phyloP scores from a whole-genome alignment of 2,888 invertebrate genomes.

The Schizaphis graminum region DNA sequence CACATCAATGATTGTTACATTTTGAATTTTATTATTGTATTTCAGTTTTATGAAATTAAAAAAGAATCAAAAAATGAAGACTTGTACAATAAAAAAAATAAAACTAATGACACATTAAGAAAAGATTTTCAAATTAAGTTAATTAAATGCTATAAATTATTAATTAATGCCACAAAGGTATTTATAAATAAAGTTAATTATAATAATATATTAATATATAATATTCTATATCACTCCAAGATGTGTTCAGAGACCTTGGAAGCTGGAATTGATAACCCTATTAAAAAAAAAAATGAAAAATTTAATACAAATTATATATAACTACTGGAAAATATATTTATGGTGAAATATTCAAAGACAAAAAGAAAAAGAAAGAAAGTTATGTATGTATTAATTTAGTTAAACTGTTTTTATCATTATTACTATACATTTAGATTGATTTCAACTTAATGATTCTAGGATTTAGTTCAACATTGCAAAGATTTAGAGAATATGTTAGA shows the following conservation, averaged over 20 bases:
- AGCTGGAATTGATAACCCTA: conserved; percentile 50
- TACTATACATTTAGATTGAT: not conserved
- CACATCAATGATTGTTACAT: not conserved
- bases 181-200: not conserved
- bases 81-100: not conserved
- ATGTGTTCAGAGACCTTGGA: conserved; percentile 43
- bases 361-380: conserved; percentile 45
- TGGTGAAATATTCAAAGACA: conserved; percentile 51
- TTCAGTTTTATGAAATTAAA: conserved; percentile 42
- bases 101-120: conserved; percentile 16
- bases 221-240: not conserved
- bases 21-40: not conserved
- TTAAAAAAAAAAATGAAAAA: conserved; percentile 55
- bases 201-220: not conserved
- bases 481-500: conserved; percentile 12
- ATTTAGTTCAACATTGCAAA: conserved; percentile 53
- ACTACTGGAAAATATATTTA: conserved; percentile 49
- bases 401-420: not conserved
- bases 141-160: conserved; percentile 51
- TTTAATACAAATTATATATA: conserved; percentile 52
- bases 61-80: conserved; percentile 52
- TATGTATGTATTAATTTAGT: conserved; percentile 23
- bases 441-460: conserved; percentile 3
- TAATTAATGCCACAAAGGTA: conserved; percentile 39
- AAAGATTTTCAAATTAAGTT: conserved; percentile 43